Evolutionary conservation across 1,140 invertebrate species (phyloP).

Genomic region (Penaeus japonicus): DNA sequence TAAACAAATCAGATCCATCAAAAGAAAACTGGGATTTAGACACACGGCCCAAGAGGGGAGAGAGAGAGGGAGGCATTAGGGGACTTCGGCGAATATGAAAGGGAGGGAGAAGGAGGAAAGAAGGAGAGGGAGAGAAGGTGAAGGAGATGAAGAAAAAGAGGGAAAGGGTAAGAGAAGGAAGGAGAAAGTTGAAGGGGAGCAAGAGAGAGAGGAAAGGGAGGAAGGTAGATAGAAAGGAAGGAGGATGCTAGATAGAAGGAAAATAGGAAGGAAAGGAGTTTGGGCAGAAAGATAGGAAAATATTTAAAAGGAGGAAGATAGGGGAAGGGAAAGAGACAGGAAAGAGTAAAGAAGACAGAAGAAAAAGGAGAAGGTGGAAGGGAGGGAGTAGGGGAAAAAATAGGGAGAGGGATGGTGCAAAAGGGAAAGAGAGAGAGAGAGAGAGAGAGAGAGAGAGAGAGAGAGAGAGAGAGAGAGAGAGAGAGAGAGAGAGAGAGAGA

Average conservation of each 20-base stretch:
- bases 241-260: neutral
- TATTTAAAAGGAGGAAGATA: neutral
- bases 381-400: neutral
- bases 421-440: neutral
- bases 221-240: neutral
- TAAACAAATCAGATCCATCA: too few relatives aligned
- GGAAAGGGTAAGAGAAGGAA: too few relatives aligned
- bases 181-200: neutral
- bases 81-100: neutral
- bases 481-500: neutral
- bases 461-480: neutral
- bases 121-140: neutral
- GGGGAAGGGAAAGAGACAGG: neutral
- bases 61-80: neutral
- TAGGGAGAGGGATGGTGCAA: neutral
- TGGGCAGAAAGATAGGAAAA: neutral
- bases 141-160: neutral
- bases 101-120: neutral
- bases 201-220: neutral
- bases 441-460: neutral
- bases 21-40: too few relatives aligned
- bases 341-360: constrained; percentile 1
- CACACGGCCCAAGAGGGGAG: neutral
- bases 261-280: neutral
- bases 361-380: neutral